Percentiles rank a stretch among this genome's conserved stretches.
Evolutionary conservation across 2,113 vertebrate genomes (phyloP).

Genomic region (Silurus meridionalis): DNA sequence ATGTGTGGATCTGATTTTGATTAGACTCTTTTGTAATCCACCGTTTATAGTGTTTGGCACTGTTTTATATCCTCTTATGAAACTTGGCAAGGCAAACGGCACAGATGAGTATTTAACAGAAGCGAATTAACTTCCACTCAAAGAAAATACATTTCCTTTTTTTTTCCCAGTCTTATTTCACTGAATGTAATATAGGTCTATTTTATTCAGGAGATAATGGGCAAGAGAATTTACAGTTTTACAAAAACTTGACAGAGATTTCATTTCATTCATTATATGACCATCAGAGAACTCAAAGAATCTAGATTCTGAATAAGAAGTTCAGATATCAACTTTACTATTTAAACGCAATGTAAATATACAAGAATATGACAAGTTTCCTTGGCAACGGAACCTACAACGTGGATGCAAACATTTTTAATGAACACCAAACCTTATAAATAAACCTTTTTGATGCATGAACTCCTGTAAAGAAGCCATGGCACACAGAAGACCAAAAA

Average conservation of each 20-base stretch:
- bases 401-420: neutral
- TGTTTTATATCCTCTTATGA: constrained; percentile 18
- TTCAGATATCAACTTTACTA: neutral
- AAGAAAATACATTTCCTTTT: neutral
- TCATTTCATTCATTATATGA: neutral
- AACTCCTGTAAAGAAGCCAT: neutral
- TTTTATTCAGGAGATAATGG: neutral
- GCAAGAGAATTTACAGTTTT: neutral
- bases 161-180: neutral
- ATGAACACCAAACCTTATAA: neutral
- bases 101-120: neutral
- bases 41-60: neutral
- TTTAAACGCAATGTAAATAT: neutral
- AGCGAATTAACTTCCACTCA: neutral
- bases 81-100: neutral
- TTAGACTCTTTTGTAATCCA: constrained; percentile 4
- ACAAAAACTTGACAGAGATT: neutral
- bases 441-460: neutral
- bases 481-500: neutral
- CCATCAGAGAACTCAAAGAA: neutral
- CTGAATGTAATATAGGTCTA: neutral
- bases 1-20: constrained; percentile 8
- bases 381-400: neutral
- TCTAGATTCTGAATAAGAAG: neutral
- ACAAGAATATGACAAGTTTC: neutral